Evolutionary conservation across 2,113 vertebrate genomes (phyloP).

Genomic region (Nothocercus nigrocapillus): DNA sequence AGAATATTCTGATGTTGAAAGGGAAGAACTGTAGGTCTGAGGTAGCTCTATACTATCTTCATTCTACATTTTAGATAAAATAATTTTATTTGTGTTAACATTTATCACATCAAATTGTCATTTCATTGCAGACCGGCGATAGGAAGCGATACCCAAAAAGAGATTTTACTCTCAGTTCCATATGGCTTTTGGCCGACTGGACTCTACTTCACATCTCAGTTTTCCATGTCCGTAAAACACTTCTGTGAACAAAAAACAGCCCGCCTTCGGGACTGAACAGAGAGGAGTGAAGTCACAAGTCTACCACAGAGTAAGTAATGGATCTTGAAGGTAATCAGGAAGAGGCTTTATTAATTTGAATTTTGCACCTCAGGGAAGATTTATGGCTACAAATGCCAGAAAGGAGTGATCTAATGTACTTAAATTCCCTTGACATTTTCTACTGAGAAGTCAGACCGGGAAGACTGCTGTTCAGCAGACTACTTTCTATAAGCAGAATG

Average conservation of each 20-base stretch:
- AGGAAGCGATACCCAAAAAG: rapidly evolving
- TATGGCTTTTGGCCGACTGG: not conserved
- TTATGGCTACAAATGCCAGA: not conserved
- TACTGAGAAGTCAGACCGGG: not conserved
- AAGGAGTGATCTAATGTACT: not conserved
- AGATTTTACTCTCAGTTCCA: not conserved
- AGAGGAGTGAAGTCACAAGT: not conserved
- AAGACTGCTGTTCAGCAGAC: not conserved
- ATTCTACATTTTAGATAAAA: conserved; percentile 70
- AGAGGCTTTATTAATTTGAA: not conserved
- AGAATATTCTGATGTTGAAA: conserved; percentile 74
- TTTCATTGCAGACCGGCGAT: not conserved
- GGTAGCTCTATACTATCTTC: conserved; percentile 79
- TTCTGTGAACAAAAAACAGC: not conserved
- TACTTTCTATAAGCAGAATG: rapidly evolving
- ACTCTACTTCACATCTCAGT: rapidly evolving
- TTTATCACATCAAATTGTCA: not conserved
- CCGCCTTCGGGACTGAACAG: not conserved
- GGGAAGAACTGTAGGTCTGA: conserved; percentile 72
- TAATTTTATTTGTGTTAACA: not conserved
- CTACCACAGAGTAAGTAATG: rapidly evolving
- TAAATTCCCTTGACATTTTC: not conserved
- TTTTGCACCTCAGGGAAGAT: not conserved
- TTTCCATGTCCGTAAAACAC: not conserved
- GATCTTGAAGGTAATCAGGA: not conserved